A percentile compares a stretch with the other conserved stretches of the same genome.
Conservation (phyloP, 1,140 invertebrate genomes). For the Heliconius nattereri region DNA sequence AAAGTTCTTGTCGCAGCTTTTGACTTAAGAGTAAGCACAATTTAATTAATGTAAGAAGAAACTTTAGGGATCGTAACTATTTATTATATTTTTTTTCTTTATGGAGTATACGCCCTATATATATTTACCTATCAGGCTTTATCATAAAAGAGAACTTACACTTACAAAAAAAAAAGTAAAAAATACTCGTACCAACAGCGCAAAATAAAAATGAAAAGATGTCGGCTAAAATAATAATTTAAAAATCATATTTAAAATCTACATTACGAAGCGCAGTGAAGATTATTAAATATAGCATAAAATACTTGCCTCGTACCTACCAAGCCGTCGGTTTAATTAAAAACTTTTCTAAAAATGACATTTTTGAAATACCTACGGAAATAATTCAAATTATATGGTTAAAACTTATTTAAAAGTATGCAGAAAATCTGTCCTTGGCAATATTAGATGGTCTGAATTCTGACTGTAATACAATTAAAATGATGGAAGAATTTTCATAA, state of each 20-base stretch:
- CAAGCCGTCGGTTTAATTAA: background rate
- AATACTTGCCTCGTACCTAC: background rate
- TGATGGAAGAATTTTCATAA: background rate
- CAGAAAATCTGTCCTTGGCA: background rate
- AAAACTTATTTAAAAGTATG: conserved; percentile 1
- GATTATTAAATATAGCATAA: background rate
- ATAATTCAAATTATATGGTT: background rate
- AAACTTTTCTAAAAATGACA: background rate
- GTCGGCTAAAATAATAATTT: background rate
- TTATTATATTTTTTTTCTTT: background rate
- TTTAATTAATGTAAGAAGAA: background rate
- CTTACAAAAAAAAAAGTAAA: background rate
- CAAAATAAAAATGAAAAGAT: background rate
- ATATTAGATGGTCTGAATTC: background rate
- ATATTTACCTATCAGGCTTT: background rate
- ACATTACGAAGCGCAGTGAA: background rate
- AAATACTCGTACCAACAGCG: background rate
- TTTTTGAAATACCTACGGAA: background rate
- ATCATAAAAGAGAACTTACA: background rate
- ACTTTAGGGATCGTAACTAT: background rate
- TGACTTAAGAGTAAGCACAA: background rate
- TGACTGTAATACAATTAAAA: background rate
- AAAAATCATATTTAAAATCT: background rate
- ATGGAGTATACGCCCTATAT: no score
- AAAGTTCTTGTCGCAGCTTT: background rate